Evolutionary conservation across 2,797 vertebrate species (phyloP), one percentile per base, ranked within the genome.

Genomic region (Crocidura indochinensis): DNA sequence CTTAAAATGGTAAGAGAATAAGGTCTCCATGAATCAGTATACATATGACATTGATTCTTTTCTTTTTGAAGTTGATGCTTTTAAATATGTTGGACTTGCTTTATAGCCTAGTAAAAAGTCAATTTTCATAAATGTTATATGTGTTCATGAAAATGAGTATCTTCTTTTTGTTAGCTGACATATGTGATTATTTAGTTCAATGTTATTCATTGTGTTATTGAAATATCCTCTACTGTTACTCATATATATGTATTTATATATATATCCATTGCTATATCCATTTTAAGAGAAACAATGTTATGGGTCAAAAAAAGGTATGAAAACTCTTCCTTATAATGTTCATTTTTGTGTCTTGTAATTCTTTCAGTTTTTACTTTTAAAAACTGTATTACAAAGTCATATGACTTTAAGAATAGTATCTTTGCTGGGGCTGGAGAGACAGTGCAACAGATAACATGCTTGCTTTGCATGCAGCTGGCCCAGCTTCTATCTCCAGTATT

Each of bases 271-370:
- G 1, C 46, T 81, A 19, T 53, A 19, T 56, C 51, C 27, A 29
- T 49, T 92, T 88, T 71, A 46, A 85, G 27, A 71, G 20, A 65
- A 15, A 5, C 47, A 81, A 31, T 67, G 17, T 84, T 78, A 46
- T 74, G 56, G 19, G 15, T 20, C 19, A 60, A 20, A 19, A 53
- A 53, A 53, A 60, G 20, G 56, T 60, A 22, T 60, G 20, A 60
- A 60, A 60, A 85, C 14, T 79, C 75, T 20, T 6, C 47, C 75
- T 10, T 74, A 62, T 31, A 24, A 11, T 86, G 19, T 24, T 88
- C 76, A 72, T 60, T 49, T 92, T 51, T 78, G 14, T 56, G 84
- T 88, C 92, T 86, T 76, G 9, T 69, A 56, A 77, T 74, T 74
- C 47, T 72, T 76, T 46, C 51, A 51, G 8, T 53, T 84, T 94